A percentile compares a stretch with the other conserved stretches of the same genome.
These are phyloP conservation scores for Pygocentrus nattereri DNA, from an alignment of 2,797 vertebrate genomes.

Conservation along the genomic window DNA sequence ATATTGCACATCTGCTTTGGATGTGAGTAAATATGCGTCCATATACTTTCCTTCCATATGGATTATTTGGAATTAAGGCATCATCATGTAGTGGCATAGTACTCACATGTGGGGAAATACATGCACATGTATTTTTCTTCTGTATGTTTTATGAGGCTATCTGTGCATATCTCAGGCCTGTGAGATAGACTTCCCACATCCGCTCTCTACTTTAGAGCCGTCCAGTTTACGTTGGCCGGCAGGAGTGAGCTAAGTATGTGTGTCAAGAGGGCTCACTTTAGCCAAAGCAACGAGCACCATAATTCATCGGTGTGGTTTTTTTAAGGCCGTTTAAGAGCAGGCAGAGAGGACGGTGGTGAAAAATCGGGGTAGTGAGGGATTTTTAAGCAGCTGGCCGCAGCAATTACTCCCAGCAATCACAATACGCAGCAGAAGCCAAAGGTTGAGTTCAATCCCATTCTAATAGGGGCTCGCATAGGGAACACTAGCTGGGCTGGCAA, in stretches of 20 bases:
- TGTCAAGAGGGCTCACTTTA: neutral
- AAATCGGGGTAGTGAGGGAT: conserved; percentile 36
- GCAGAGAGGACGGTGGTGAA: conserved; percentile 34
- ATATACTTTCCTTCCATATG: neutral
- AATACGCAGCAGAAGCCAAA: conserved; percentile 51
- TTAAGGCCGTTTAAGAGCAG: conserved; percentile 34
- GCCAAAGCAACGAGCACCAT: conserved; percentile 23
- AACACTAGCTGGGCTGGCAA: conserved; percentile 65
- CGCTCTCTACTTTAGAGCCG: neutral
- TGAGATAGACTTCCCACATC: conserved; percentile 41
- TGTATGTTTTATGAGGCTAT: conserved; percentile 60
- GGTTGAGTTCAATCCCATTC: conserved; percentile 56
- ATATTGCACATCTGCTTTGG: neutral
- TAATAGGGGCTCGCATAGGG: conserved; percentile 51
- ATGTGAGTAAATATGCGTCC: too few species aligned
- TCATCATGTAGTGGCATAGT: neutral
- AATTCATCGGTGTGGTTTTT: conserved; percentile 19
- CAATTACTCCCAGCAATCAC: conserved; percentile 60
- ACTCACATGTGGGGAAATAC: neutral
- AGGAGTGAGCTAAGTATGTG: conserved; percentile 1
- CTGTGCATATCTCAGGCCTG: conserved; percentile 54
- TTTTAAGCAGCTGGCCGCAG: conserved; percentile 55
- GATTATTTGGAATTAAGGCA: neutral
- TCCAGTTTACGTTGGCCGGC: conserved; percentile 46
- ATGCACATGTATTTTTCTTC: neutral